Percentiles rank a stretch among this genome's conserved stretches.
phyloP scores from a whole-genome alignment of 2,113 vertebrate genomes.

The Aix galericulata region DNA sequence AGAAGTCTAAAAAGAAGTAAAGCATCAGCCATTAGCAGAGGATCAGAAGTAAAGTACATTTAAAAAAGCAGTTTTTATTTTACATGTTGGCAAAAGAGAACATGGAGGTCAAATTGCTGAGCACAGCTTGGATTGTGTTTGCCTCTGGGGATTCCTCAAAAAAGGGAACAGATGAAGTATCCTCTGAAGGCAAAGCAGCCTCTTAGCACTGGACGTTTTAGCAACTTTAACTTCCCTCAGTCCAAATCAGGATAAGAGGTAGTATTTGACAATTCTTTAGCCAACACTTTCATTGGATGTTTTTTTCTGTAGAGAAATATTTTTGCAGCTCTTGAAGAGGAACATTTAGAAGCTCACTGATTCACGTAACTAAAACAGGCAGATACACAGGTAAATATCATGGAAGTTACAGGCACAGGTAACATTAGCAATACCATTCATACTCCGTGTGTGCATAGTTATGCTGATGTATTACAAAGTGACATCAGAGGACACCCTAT shows the following conservation, averaged over 20 bases:
- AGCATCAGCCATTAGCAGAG: neutral
- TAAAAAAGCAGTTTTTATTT: neutral
- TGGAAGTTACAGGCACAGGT: neutral
- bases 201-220: neutral
- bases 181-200: neutral
- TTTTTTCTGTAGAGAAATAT: neutral
- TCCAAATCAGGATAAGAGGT: neutral
- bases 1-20: neutral
- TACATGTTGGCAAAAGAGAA: neutral
- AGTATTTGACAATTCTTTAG: neutral
- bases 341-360: neutral
- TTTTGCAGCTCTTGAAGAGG: accelerated
- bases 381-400: neutral
- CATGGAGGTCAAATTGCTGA: neutral
- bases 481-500: neutral
- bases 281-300: neutral
- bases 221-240: neutral
- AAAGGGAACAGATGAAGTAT: neutral
- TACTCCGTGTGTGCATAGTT: neutral
- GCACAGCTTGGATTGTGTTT: neutral
- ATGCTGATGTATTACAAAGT: neutral
- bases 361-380: neutral
- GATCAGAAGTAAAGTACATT: neutral
- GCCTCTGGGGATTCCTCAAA: neutral
- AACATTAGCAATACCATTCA: neutral